phyloP scores from a whole-genome alignment of 2,113 vertebrate genomes.

The human (Homo sapiens) region DNA sequence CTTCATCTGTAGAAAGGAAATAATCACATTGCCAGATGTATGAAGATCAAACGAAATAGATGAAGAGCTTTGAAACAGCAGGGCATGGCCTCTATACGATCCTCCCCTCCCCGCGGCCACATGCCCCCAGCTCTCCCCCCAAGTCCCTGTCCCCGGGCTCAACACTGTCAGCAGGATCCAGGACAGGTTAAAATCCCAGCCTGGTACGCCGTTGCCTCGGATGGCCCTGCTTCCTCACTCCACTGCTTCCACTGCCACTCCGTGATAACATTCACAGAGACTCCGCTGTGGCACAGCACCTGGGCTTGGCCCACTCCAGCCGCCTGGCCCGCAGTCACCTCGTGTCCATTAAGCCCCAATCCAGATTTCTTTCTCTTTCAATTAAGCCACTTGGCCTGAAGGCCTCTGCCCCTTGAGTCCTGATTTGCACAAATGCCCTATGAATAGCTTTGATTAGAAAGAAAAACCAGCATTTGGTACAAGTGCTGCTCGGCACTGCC shows the following conservation, averaged over 20 bases:
- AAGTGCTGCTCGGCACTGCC: not conserved
- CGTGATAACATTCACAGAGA: not conserved
- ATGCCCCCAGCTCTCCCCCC: too few species aligned
- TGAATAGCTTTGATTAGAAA: slow-evolving; percentile 39
- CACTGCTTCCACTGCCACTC: accelerated
- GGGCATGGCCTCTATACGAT: accelerated
- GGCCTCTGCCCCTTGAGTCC: not conserved
- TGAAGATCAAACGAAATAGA: not conserved
- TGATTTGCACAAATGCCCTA: not conserved
- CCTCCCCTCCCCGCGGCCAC: not conserved
- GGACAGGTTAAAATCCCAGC: not conserved
- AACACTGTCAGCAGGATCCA: not conserved
- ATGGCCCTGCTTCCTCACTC: not conserved
- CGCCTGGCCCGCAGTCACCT: accelerated
- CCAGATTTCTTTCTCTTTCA: slow-evolving; percentile 33
- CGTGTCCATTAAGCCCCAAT: not conserved
- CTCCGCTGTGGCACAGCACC: not conserved
- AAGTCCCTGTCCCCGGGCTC: not conserved
- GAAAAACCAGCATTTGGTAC: not conserved
- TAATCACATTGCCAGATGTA: not conserved
- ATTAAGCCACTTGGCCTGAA: slow-evolving; percentile 7
- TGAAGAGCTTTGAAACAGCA: not conserved
- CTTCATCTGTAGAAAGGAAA: not conserved
- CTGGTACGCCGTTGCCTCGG: not conserved
- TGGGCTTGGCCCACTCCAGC: not conserved